Base-by-base conservation (phyloP, 2,797 vertebrate genomes). In the Staurois parvus region DNA sequence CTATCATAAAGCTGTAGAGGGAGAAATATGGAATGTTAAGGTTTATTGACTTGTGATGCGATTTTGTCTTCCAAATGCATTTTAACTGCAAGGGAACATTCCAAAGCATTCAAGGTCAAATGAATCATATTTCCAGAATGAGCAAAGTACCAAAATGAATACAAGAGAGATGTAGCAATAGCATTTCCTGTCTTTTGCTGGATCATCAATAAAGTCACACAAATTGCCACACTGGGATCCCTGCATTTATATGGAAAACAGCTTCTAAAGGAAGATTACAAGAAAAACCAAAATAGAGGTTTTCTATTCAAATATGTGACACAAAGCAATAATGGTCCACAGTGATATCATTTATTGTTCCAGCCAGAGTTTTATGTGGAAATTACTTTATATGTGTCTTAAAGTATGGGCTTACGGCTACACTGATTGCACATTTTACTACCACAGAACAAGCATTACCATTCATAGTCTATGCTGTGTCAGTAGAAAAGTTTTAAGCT, bases 71-170 rank as follows among this genome's bases (percentile, higher is more conserved):
- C 30, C 76, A 79, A 81, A 81, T 81, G 72, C 62, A 69, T 85
- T 75, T 80, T 85, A 80, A 85, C 78, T 17, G 59, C 24, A 69
- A 34, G 21, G 59, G 62, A 85, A 81, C 84, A 85, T 59, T 85
- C 56, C 30, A 19, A 64, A 72, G 72, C 66, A 69, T 67, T 26
- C 84, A 85, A 81, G 84, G 84, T 85, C 72, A 85, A 85, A 85
- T 85, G 42, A 80, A 85, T 85, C 84, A 79, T 74, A 75, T 75
- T 69, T 64, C 42, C 19, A 13, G 56, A 85, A 85, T 67, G 76
- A 67, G 24, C 34, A 68, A 67, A 81, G 21, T 24, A 81, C n/a
- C 76, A 75, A 66, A 75, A 80, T 75, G 62, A 80, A 75, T 80
- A 67, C n/a, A 19, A 40, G 40, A 48, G 30, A 66, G 37, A 73